Percentiles rank a stretch among this genome's conserved stretches.
phyloP scores from a whole-genome alignment of 2,113 vertebrate species.

The Delphinus delphis region DNA sequence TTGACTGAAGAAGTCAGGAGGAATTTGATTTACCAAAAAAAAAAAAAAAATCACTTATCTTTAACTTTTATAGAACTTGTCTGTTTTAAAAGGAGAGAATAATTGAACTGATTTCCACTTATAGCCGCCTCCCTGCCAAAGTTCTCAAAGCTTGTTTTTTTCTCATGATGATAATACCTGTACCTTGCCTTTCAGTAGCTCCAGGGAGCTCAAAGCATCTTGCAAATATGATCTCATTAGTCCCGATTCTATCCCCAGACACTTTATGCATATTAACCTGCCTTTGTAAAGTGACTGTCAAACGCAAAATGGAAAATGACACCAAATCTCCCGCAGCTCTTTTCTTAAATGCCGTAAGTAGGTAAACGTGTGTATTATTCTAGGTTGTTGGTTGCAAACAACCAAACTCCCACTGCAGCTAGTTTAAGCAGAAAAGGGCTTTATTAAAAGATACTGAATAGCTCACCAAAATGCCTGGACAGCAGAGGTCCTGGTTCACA shows the following conservation, averaged over 20 bases:
- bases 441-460: neutral
- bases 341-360: neutral
- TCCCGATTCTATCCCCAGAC: neutral
- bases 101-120: constrained; percentile 22
- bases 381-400: neutral
- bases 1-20: neutral
- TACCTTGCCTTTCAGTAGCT: neutral
- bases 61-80: neutral
- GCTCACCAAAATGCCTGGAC: neutral
- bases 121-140: neutral
- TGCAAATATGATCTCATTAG: constrained; percentile 37
- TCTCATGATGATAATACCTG: neutral
- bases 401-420: neutral
- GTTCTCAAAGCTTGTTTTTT: constrained; percentile 6
- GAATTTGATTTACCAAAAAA: neutral
- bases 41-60: neutral
- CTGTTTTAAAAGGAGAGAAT: constrained; percentile 43
- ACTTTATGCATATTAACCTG: neutral
- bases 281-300: neutral
- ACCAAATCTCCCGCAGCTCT: neutral
- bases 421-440: neutral
- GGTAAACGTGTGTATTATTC: neutral
- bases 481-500: neutral
- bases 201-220: neutral
- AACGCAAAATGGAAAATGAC: neutral